These are phyloP conservation scores for Brachypterus glaber DNA, from an alignment of 2,888 invertebrate species.

Conservation along the genomic window DNA sequence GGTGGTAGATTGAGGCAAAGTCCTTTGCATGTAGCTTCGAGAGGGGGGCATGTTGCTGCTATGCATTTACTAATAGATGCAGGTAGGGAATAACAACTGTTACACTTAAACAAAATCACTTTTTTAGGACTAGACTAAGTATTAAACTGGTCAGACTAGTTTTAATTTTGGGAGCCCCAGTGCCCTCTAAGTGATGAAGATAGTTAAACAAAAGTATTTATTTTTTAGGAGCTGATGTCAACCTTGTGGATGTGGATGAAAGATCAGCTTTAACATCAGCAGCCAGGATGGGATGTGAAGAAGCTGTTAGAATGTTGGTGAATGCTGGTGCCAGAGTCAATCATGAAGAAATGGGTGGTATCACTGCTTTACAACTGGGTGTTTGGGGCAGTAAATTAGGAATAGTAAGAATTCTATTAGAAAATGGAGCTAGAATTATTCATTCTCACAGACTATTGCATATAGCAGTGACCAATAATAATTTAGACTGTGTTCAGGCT, in stretches of 20 bases:
- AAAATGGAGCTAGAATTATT: constrained; percentile 58
- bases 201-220: too few relatives aligned
- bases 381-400: constrained; percentile 52
- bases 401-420: constrained; percentile 48
- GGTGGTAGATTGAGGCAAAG: constrained; percentile 39
- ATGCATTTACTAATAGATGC: constrained; percentile 42
- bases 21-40: constrained; percentile 38
- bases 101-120: too few relatives aligned
- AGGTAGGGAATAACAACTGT: too few relatives aligned
- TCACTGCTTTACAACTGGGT: constrained; percentile 61
- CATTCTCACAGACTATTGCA: constrained; percentile 63
- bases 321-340: constrained; percentile 54
- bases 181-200: too few relatives aligned
- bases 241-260: constrained; percentile 43
- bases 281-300: constrained; percentile 36
- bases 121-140: too few relatives aligned
- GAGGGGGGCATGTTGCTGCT: constrained; percentile 39
- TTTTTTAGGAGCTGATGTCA: constrained; percentile 56
- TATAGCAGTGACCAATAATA: constrained; percentile 54
- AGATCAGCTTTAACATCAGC: constrained; percentile 43
- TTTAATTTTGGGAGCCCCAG: too few relatives aligned
- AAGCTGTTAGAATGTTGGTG: constrained; percentile 43
- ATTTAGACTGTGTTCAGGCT: constrained; percentile 49
- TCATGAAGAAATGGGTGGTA: constrained; percentile 59
- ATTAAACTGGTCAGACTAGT: too few relatives aligned